Evolutionary conservation across 2,888 invertebrate genomes (phyloP), one percentile per base, ranked within the genome.

Genomic region (Drosophila fungiperda): DNA sequence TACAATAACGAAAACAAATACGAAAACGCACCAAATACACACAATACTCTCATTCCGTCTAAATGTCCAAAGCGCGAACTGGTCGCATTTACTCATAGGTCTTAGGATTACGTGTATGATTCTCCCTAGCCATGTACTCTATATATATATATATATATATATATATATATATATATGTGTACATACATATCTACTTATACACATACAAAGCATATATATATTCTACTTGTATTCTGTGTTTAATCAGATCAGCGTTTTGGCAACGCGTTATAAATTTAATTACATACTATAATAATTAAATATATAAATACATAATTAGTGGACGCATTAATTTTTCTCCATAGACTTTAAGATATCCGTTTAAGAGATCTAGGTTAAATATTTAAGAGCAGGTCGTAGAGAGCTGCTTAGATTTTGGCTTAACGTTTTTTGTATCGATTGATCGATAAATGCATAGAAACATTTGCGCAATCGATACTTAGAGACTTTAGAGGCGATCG

Each of bases 41-140:
- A 79, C 57, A 67, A 55, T 72, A 68, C 68, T 79, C 71, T 87
- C 82, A 86, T 85, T 84, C 85, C 85, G 85, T 85, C 85, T 85
- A 32, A 87, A 88, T 64, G 89, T 89, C 89, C 85, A 85, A 85
- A 79, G 79, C 80, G 73, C 77, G 81, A 68, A 68, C 7, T 29
- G 57, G 60, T 80, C 78, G 78, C 80, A 78, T 61, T 71, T 65
- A 78, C 53, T 81, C 69, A 66, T 89, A 85, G 87, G 89, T 73
- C 58, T 64, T 85, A 87, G 84, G 89, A 72, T 87, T 68, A 83
- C 68, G 74, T 85, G 66, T 80, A 80, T 66, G 76, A 71, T 33
- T 71, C 62, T 76, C 69, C 73, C 78, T 83, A 88, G 84, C 59
- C 66, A 87, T 87, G 71, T 83, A 84, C 67, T 70, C 29, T 55